These are phyloP conservation scores for Catonia carolina DNA, from an alignment of 2,888 invertebrate species.

Conservation along the genomic window DNA sequence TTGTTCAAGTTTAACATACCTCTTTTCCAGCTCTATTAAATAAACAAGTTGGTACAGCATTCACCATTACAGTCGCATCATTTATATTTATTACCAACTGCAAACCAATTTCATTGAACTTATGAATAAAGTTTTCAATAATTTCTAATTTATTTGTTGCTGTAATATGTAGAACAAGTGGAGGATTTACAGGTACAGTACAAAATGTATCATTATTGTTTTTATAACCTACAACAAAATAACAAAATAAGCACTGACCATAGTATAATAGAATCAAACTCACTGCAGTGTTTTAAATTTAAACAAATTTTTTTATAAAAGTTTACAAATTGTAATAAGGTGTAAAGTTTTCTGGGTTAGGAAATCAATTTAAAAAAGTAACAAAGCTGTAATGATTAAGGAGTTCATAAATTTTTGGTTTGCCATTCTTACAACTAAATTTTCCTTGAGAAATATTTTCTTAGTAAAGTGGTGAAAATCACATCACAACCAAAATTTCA, in stretches of 20 bases:
- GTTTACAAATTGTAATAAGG: too few species aligned
- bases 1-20: too few species aligned
- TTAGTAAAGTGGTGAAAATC: too few species aligned
- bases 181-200: conserved; percentile 34
- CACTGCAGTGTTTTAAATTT: too few species aligned
- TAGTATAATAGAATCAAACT: too few species aligned
- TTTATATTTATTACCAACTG: conserved; percentile 44
- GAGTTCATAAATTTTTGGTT: too few species aligned
- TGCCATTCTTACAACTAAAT: too few species aligned
- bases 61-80: conserved; percentile 47
- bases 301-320: background rate
- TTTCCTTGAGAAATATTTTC: too few species aligned
- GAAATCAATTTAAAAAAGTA: too few species aligned
- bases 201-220: conserved; percentile 35
- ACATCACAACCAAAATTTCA: too few species aligned
- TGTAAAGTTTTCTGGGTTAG: too few species aligned
- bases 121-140: conserved; percentile 48
- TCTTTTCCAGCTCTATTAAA: conserved; percentile 50
- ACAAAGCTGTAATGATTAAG: too few species aligned
- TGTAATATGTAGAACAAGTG: conserved; percentile 36
- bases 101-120: conserved; percentile 55
- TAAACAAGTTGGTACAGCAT: conserved; percentile 57
- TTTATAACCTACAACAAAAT: conserved; percentile 46
- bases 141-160: conserved; percentile 49
- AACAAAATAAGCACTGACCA: background rate